These are phyloP conservation scores for Acyrthosiphon pisum DNA, from an alignment of 1,140 invertebrate genomes.

Conservation along the genomic window DNA sequence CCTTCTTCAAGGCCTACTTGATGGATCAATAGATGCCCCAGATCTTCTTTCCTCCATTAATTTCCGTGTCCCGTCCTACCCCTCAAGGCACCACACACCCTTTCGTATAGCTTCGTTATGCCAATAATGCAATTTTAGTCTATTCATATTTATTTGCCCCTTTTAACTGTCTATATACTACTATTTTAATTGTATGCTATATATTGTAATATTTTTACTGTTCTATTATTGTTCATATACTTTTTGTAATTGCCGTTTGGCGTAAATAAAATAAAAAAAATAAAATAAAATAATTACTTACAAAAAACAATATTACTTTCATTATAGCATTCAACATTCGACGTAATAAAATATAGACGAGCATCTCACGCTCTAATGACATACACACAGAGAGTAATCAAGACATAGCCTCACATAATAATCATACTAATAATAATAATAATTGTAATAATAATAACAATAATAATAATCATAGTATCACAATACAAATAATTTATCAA, in stretches of 20 bases:
- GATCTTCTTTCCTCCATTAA: constrained; percentile 1
- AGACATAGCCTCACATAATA: too few relatives aligned
- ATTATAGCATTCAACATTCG: too few relatives aligned
- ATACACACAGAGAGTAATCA: too few relatives aligned
- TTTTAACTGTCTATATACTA: neutral
- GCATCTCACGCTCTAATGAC: too few relatives aligned
- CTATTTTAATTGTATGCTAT: neutral
- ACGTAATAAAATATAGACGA: too few relatives aligned
- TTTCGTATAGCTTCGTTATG: neutral
- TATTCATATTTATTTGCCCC: neutral
- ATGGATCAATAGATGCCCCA: neutral
- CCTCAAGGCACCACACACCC: neutral
- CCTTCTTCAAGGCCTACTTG: neutral
- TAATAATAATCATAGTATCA: too few relatives aligned
- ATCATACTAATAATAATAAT: too few relatives aligned
- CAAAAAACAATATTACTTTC: too few relatives aligned
- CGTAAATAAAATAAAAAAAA: neutral
- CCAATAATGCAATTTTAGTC: too few relatives aligned
- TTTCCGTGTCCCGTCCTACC: neutral
- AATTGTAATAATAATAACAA: too few relatives aligned
- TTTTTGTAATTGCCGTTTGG: neutral
- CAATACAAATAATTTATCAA: too few relatives aligned
- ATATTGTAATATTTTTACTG: too few relatives aligned
- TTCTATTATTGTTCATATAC: neutral
- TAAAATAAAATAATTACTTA: neutral